A percentile compares a stretch with the other conserved stretches of the same genome.
These are phyloP conservation scores for Urocyon cinereoargenteus DNA, from an alignment of 2,797 vertebrate species.

Conservation along the genomic window DNA sequence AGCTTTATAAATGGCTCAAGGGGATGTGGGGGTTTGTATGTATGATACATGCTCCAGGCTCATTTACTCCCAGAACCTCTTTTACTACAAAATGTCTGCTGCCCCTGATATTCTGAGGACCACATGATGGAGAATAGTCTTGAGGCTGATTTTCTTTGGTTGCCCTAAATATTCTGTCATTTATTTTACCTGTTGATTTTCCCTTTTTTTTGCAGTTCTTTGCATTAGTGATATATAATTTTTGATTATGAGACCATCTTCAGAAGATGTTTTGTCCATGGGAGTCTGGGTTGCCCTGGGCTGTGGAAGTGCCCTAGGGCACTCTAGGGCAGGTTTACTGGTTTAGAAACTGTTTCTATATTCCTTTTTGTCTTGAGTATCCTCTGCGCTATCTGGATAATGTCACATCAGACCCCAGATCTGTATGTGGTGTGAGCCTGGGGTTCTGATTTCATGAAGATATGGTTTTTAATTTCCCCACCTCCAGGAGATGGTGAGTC, in stretches of 20 bases:
- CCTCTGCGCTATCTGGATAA: background rate
- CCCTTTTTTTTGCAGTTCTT: slow-evolving; percentile 13
- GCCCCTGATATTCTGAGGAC: background rate
- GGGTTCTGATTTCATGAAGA: slow-evolving; percentile 29
- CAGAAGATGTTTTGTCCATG: background rate
- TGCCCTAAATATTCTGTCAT: background rate
- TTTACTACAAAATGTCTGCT: background rate
- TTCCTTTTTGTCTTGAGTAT: background rate
- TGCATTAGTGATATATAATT: background rate
- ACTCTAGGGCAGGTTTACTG: background rate
- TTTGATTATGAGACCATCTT: slow-evolving; percentile 24
- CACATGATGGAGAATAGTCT: background rate
- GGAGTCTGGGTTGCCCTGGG: background rate
- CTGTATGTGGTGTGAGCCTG: background rate
- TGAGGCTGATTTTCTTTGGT: background rate
- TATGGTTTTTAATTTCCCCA: background rate
- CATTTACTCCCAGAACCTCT: background rate
- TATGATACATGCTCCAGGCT: background rate
- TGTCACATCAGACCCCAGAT: background rate
- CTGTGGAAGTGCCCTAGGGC: background rate
- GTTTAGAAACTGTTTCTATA: background rate
- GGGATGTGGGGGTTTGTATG: background rate
- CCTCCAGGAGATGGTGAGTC: background rate
- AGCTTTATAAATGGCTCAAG: background rate
- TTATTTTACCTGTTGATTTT: background rate